Evolutionary conservation across 2,113 vertebrate genomes (phyloP).

Genomic region (Mus pahari): DNA sequence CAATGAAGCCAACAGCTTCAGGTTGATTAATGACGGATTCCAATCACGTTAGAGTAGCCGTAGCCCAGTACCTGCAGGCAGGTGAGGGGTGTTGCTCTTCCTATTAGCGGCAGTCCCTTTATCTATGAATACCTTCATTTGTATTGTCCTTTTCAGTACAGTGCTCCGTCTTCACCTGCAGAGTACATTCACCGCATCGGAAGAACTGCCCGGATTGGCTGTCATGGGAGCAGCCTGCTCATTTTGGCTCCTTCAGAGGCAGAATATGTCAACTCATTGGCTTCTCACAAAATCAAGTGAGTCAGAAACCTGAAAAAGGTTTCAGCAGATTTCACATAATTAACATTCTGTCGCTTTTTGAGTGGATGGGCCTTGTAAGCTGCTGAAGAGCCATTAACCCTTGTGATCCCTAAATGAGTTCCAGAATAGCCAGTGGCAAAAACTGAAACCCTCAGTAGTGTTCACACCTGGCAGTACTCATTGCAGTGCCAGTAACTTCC

Average conservation of each 20-base stretch:
- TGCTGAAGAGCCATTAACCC: conserved; percentile 87
- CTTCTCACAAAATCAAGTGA: conserved; percentile 97
- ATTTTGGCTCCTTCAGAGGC: conserved; percentile 95
- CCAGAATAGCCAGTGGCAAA: conserved; percentile 84
- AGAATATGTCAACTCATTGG: conserved; percentile 92
- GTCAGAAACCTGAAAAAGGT: conserved; percentile 86
- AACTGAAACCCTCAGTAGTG: conserved; percentile 70
- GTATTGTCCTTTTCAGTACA: conserved; percentile 88
- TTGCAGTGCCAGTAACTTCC: background rate
- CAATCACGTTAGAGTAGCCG: conserved; percentile 14
- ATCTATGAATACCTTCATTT: conserved; percentile 77
- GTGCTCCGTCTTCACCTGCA: conserved; percentile 90
- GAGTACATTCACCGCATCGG: conserved; percentile 97
- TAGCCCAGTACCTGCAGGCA: conserved; percentile 72
- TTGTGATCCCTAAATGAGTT: conserved; percentile 82
- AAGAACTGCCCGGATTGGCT: conserved; percentile 95
- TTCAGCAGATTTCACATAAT: conserved; percentile 87
- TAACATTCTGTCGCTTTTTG: conserved; percentile 86
- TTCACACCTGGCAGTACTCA: conserved; percentile 75
- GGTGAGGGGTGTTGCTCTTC: conserved; percentile 68
- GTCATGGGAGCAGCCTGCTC: conserved; percentile 93
- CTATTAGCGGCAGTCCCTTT: conserved; percentile 79
- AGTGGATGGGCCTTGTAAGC: conserved; percentile 85
- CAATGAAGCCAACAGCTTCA: conserved; percentile 72
- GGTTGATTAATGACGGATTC: conserved; percentile 72